Conservation (phyloP, 2,113 vertebrate species). For the Rhynchomys soricoides region DNA sequence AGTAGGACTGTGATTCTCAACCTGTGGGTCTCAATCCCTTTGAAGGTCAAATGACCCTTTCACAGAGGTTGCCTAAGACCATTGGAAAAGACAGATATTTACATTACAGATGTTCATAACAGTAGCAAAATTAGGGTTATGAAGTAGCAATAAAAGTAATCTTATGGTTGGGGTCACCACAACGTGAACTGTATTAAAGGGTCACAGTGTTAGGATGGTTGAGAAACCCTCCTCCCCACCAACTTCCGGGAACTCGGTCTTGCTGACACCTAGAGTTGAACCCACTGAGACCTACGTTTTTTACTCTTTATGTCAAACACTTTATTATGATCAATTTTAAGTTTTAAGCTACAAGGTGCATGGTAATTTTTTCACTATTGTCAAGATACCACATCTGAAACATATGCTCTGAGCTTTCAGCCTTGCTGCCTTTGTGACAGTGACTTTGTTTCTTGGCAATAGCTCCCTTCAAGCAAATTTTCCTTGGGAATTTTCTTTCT, state of each 20-base stretch:
- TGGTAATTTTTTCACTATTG: not conserved
- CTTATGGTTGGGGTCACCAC: too few relatives aligned
- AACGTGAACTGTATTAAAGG: too few relatives aligned
- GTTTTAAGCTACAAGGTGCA: not conserved
- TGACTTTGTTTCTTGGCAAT: not conserved
- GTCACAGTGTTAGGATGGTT: too few relatives aligned
- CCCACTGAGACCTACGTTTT: not conserved
- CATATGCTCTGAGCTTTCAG: not conserved
- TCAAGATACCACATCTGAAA: not conserved
- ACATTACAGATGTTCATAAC: too few relatives aligned
- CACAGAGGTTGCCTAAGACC: too few relatives aligned
- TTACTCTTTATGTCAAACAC: not conserved
- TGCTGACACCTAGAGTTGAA: not conserved
- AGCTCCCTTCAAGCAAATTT: not conserved
- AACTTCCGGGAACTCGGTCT: not conserved
- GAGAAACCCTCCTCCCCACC: too few relatives aligned
- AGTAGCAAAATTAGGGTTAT: too few relatives aligned
- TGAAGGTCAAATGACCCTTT: too few relatives aligned
- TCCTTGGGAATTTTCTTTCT: not conserved
- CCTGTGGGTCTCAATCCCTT: too few relatives aligned
- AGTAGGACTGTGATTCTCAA: too few relatives aligned
- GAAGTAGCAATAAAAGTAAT: too few relatives aligned
- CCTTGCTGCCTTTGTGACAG: not conserved
- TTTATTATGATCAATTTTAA: not conserved
- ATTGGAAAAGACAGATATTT: too few relatives aligned